These are phyloP conservation scores for Hermetia illucens DNA, from an alignment of 1,140 invertebrate species.

Conservation along the genomic window DNA sequence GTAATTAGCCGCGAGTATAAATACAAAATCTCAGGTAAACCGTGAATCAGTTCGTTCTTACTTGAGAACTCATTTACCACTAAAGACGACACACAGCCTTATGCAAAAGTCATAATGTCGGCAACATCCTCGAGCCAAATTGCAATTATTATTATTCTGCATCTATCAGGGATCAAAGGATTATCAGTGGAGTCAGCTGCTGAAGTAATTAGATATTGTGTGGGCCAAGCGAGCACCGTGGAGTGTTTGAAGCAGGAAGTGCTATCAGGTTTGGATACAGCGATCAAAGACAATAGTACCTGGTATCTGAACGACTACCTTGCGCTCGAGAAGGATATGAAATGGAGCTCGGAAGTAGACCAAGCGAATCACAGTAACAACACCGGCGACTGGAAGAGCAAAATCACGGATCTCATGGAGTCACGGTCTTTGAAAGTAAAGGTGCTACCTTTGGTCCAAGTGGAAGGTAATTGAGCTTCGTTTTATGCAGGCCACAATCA, in stretches of 20 bases:
- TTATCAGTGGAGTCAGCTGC: no score
- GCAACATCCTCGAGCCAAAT: no score
- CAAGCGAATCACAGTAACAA: not conserved
- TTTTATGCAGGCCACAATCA: not conserved
- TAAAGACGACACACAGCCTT: no score
- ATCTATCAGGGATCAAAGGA: no score
- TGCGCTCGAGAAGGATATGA: conserved; percentile 34
- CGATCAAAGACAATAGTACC: conserved; percentile 38
- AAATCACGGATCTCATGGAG: conserved; percentile 14
- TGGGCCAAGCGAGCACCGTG: conserved; percentile 22
- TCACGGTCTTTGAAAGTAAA: not conserved
- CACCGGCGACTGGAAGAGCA: conserved; percentile 7
- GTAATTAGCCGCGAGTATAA: no score
- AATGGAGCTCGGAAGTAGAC: not conserved
- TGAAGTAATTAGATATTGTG: no score
- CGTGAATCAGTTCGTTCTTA: no score
- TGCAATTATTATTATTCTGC: no score
- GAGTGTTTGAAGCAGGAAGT: conserved; percentile 39
- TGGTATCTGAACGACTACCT: conserved; percentile 39
- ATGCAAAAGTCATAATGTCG: no score
- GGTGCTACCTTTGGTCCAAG: not conserved
- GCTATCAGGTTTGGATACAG: conserved; percentile 37
- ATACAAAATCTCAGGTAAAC: no score
- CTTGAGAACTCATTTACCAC: no score
- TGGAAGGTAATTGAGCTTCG: not conserved